Conservation (phyloP, 2,888 invertebrate genomes). For the Drosophila colorata region DNA sequence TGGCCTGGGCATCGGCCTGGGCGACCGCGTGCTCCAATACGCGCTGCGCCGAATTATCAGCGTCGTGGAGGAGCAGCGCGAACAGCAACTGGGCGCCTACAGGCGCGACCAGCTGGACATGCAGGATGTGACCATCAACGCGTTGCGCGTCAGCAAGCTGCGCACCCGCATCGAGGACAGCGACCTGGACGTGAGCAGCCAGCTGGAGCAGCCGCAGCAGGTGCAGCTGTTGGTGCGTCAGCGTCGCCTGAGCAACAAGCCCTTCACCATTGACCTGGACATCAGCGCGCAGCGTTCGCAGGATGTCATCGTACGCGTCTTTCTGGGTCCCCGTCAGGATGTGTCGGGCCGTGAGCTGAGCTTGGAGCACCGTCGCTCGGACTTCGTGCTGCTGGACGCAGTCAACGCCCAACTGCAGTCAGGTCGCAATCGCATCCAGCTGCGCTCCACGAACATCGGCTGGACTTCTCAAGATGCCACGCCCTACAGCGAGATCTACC, state of each 20-base stretch:
- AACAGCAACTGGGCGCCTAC: conserved; percentile 87
- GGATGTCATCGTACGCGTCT: conserved; percentile 88
- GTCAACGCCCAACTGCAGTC: conserved; percentile 87
- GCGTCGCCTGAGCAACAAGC: conserved; percentile 89
- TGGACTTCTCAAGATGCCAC: conserved; percentile 87
- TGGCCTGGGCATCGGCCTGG: conserved; percentile 86
- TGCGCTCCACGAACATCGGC: conserved; percentile 72
- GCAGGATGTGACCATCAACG: conserved; percentile 88
- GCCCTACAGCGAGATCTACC: conserved; percentile 84
- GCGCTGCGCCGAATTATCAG: conserved; percentile 64
- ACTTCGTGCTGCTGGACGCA: conserved; percentile 88
- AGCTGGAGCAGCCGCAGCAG: conserved; percentile 43
- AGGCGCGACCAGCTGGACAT: conserved; percentile 87
- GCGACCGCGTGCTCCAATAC: conserved; percentile 86
- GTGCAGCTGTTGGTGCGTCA: conserved; percentile 85
- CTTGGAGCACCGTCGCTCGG: conserved; percentile 84
- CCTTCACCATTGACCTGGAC: conserved; percentile 88
- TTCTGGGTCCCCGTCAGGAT: conserved; percentile 90
- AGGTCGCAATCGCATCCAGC: conserved; percentile 85
- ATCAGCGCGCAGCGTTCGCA: conserved; percentile 87
- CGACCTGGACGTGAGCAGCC: conserved; percentile 80
- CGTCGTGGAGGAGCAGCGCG: conserved; percentile 88
- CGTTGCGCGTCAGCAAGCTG: conserved; percentile 88
- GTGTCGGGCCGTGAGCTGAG: conserved; percentile 83
- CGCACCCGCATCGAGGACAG: conserved; percentile 89